Percentiles rank a stretch among this genome's conserved stretches.
Evolutionary conservation across 2,797 vertebrate species (phyloP).

Genomic region (Sebastes oblongus): DNA sequence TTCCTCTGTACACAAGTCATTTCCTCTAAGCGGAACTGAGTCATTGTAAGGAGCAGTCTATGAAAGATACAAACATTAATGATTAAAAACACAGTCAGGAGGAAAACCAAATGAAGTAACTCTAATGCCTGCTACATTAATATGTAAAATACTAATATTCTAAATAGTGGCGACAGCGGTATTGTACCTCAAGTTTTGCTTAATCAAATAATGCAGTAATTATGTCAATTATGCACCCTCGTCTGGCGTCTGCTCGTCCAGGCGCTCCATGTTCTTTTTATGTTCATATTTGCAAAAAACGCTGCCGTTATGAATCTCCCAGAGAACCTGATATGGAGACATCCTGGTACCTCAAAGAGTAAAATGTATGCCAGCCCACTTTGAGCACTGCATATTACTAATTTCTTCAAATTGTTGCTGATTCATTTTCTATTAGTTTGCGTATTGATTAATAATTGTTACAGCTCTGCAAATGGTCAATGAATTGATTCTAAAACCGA

Average conservation of each 20-base stretch:
- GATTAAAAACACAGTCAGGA: too few relatives aligned
- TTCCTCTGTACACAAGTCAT: background rate
- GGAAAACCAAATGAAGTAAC: too few relatives aligned
- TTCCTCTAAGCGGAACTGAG: background rate
- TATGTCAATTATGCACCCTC: too few relatives aligned
- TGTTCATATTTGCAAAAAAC: too few relatives aligned
- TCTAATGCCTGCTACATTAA: too few relatives aligned
- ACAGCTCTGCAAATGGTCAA: background rate
- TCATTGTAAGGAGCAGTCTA: background rate
- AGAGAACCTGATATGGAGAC: background rate
- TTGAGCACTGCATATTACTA: background rate
- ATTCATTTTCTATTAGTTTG: background rate
- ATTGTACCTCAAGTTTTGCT: too few relatives aligned
- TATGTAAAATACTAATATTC: too few relatives aligned
- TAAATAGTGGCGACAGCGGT: too few relatives aligned
- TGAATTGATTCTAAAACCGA: background rate
- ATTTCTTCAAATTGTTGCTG: background rate
- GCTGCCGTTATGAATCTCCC: background rate
- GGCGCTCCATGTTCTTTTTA: rapidly evolving
- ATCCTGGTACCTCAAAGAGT: too few relatives aligned
- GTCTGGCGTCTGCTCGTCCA: too few relatives aligned
- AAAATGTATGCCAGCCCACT: background rate
- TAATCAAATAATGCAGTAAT: too few relatives aligned
- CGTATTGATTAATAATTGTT: background rate
- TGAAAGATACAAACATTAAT: too few relatives aligned